Base-by-base conservation (phyloP, 23 tunicate species). In the Phallusia fumigata region DNA sequence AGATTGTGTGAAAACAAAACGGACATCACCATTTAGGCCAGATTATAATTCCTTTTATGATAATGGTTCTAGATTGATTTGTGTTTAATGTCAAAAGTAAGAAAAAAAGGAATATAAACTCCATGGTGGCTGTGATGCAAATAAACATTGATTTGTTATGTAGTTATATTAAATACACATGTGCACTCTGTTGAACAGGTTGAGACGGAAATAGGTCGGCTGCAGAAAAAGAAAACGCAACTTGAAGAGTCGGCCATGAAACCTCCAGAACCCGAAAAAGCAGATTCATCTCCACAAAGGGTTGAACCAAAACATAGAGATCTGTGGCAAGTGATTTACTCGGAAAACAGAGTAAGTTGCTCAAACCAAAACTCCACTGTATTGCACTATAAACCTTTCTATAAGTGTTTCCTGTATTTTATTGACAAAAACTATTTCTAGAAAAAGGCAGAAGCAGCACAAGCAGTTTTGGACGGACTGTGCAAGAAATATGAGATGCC, bases 281-380 rank as follows among this genome's bases (percentile, higher is more conserved):
- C 81, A 18, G 81, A 79, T 0, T 78, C 82, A 19, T 79, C 86
- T 3, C 88, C 88, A 31, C 88, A 86, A 49, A 65, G 79, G 10
- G 93, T 83, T 51, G 98, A 94, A 80, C 93, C 98, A 19, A 94
- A 88, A 52, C 98, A 88, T 58, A 78, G 90, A 32, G 98, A 94
- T 69, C 53, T 89, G 84, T 94, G 98, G 98, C 98, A 94, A 75
- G 86, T 94, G 0, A 94, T 94, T 31, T 94, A 94, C 65, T 94
- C 98, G 0, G 98, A 94, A 74, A 94, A 94, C 73, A 84, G 83
- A 83, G 98, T 89, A 49, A 30, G 78, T 76, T 12, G 34, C 47
- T 40, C 47, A 40, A 40, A 40, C 47, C n/a, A n/a, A n/a, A n/a
- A n/a, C n/a, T n/a, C n/a, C n/a, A n/a, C n/a, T n/a, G n/a, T n/a